Percentiles rank a stretch among this genome's conserved stretches.
phyloP scores from a whole-genome alignment of 2,888 invertebrate genomes.

The Ariolimax columbianus region DNA sequence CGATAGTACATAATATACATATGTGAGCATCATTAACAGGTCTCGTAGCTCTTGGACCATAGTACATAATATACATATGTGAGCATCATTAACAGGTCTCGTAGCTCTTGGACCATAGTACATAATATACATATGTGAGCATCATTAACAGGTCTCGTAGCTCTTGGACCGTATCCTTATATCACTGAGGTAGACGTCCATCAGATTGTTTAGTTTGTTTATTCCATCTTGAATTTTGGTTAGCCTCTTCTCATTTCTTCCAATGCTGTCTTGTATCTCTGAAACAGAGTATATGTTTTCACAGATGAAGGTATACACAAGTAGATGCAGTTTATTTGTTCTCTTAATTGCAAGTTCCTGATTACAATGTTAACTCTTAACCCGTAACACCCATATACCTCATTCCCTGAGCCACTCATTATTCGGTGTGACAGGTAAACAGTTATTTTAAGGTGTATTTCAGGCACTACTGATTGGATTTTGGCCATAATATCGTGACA shows the following conservation, averaged over 20 bases:
- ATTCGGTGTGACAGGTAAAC: too few relatives aligned
- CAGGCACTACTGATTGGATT: too few relatives aligned
- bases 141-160: slow-evolving; percentile 67
- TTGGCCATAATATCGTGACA: too few relatives aligned
- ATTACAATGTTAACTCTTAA: too few relatives aligned
- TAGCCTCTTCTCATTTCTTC: slow-evolving; percentile 84
- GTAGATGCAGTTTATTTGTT: too few relatives aligned
- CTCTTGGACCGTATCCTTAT: slow-evolving; percentile 66
- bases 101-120: slow-evolving; percentile 48
- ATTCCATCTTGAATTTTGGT: slow-evolving; percentile 83
- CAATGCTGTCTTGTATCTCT: slow-evolving; percentile 85
- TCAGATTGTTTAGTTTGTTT: slow-evolving; percentile 83
- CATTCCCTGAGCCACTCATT: too few relatives aligned
- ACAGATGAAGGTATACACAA: too few relatives aligned
- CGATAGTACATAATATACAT: too few relatives aligned
- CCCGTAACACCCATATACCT: too few relatives aligned
- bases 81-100: neutral
- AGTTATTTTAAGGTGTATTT: too few relatives aligned
- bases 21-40: neutral
- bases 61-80: neutral
- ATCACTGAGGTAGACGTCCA: slow-evolving; percentile 82
- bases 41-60: neutral
- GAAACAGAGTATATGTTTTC: too few relatives aligned
- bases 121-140: neutral
- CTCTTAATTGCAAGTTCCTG: too few relatives aligned